phyloP scores from a whole-genome alignment of 1,140 invertebrate species.

The Helicoverpa armigera region DNA sequence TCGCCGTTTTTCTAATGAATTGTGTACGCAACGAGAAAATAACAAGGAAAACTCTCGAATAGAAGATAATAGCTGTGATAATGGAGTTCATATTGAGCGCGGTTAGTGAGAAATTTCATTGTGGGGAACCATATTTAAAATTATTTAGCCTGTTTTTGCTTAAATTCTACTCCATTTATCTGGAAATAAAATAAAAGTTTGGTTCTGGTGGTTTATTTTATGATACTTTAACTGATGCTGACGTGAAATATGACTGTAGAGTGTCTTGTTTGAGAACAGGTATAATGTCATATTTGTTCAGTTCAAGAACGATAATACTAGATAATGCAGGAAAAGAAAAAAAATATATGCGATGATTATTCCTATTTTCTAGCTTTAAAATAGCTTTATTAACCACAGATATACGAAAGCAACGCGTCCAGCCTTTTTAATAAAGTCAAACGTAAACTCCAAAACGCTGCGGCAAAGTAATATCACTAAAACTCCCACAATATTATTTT shows the following conservation, averaged over 20 bases:
- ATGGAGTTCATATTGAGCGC: conserved; percentile 43
- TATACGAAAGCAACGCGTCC: conserved; percentile 11
- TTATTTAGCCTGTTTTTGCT: conserved; percentile 28
- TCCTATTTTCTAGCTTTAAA: too few species aligned
- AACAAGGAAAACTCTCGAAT: conserved; percentile 35
- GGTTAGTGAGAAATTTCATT: conserved; percentile 32
- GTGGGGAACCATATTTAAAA: conserved; percentile 20
- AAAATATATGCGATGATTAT: too few species aligned
- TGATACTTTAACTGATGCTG: too few species aligned
- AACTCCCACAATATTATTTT: conserved; percentile 43
- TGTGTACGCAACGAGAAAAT: conserved; percentile 37
- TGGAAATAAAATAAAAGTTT: conserved; percentile 10
- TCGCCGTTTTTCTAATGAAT: conserved; percentile 55
- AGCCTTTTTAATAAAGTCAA: conserved; percentile 24
- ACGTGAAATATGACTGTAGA: too few species aligned
- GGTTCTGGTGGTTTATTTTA: neutral
- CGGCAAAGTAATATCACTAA: conserved; percentile 34
- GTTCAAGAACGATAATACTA: too few species aligned
- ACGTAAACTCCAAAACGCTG: conserved; percentile 23
- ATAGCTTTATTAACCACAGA: too few species aligned
- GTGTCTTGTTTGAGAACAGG: too few species aligned
- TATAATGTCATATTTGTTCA: too few species aligned
- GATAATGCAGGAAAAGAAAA: too few species aligned
- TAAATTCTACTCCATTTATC: conserved; percentile 28
- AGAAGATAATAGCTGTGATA: conserved; percentile 34